Conservation (phyloP, 2,113 vertebrate genomes). For the Fregetta grallaria region DNA sequence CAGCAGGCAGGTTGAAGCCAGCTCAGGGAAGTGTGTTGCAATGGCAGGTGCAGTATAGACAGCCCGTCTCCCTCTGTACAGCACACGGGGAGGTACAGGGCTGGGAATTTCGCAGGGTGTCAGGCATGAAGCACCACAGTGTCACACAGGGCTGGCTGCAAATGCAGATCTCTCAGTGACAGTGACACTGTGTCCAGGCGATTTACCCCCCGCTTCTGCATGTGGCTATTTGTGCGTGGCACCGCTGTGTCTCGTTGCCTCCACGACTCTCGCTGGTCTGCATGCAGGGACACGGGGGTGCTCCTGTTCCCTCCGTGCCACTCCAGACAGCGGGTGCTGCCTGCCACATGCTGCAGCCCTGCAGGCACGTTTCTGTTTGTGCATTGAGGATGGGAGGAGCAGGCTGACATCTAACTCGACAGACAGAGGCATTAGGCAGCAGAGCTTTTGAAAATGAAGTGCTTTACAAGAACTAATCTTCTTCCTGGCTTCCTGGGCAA, state of each 20-base stretch:
- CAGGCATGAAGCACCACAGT: neutral
- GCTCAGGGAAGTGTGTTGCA: neutral
- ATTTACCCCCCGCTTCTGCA: neutral
- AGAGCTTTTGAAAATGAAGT: neutral
- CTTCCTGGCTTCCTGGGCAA: neutral
- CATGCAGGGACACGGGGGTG: rapidly evolving
- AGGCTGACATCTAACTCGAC: neutral
- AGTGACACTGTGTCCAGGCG: rapidly evolving
- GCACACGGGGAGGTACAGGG: rapidly evolving
- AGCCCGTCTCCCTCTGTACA: neutral
- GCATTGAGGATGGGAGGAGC: neutral
- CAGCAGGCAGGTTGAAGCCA: neutral
- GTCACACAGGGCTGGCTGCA: neutral
- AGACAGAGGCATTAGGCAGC: neutral
- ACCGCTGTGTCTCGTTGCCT: neutral
- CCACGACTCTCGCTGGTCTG: rapidly evolving
- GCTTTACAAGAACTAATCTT: neutral
- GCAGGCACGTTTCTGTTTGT: neutral
- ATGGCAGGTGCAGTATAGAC: neutral
- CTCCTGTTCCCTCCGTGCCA: rapidly evolving
- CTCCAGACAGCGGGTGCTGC: neutral
- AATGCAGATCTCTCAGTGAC: neutral
- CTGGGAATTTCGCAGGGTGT: neutral
- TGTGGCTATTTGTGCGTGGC: rapidly evolving
- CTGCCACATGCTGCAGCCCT: neutral